Base-by-base conservation (phyloP, 2,113 vertebrate species). In the Cheilinus undulatus region DNA sequence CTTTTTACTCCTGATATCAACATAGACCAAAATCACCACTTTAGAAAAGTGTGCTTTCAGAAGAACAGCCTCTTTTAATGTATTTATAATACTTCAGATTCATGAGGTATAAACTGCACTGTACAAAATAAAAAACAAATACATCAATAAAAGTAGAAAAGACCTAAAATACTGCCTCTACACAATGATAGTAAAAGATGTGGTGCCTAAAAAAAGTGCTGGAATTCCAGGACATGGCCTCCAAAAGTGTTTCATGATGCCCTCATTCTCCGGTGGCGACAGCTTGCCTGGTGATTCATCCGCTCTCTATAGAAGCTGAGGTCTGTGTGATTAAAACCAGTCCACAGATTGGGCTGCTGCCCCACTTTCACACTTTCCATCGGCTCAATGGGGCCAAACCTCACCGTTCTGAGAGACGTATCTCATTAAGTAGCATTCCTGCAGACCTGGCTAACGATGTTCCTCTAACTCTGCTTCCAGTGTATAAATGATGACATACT, bases 341-440 rank as follows among this genome's bases (percentile, higher is more conserved):
- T 20, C 53, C 2, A 9, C 73, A 50, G 64, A 62, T 42, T 54
- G 66, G 78, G 64, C 73, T 34, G 52, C 32, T 75, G 71, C 50
- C 79, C 78, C 62, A 85, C 69, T 83, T 91, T 87, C 63, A 85
- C 85, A 86, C 80, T 89, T 91, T 84, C 84, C 78, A 82, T 38
- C 40, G 49, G 46, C 62, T 78, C 34, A 23, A 66, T 80, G 4
- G 12, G 58, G 71, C 40, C 63, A 49, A 23, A n/a, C 32, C 24
- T 43, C 7, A 14, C 13, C 4, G 36, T 0, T 72, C 45, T 38
- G 28, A 34, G 74, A 76, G 70, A 78, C 22, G 15, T 3, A 43
- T 45, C 26, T 42, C 14, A 36, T 63, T 51, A 19, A 3, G 60
- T 30, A 48, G 34, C 23, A 2, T 34, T 75, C 43, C 60, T 40